A percentile compares a stretch with the other conserved stretches of the same genome.
Conservation (phyloP, 2,113 vertebrate genomes). For the Indicator maculatus region DNA sequence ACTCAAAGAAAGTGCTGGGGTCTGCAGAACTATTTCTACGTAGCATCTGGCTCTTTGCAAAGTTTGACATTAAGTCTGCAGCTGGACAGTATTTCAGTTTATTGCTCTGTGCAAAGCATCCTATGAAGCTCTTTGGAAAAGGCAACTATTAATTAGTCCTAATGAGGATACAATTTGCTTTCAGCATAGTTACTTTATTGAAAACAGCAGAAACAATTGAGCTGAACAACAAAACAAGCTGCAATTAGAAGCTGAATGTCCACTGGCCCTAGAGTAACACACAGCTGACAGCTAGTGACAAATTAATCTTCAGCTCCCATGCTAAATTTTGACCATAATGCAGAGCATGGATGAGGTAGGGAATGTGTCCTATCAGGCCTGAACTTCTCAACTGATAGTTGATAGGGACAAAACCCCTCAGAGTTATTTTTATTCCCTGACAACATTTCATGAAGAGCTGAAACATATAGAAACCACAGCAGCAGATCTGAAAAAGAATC, state of each 20-base stretch:
- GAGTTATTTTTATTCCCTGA: not conserved
- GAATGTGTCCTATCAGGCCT: not conserved
- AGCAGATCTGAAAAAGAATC: not conserved
- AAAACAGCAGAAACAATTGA: constrained; percentile 13
- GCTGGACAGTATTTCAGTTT: constrained; percentile 26
- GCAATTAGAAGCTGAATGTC: constrained; percentile 38
- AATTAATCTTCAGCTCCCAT: not conserved
- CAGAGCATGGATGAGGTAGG: not conserved
- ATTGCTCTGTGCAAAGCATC: not conserved
- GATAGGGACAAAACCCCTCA: not conserved
- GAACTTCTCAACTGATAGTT: not conserved
- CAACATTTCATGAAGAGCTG: not conserved
- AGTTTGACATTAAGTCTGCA: not conserved
- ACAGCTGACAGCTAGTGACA: not conserved
- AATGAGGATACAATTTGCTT: constrained; percentile 39
- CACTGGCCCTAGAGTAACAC: not conserved
- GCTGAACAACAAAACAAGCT: constrained; percentile 15
- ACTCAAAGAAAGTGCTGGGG: not conserved
- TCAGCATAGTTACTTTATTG: constrained; percentile 9
- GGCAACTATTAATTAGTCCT: constrained; percentile 40
- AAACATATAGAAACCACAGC: not conserved
- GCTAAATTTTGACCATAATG: not conserved
- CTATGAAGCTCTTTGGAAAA: constrained; percentile 21
- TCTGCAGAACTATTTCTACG: constrained; percentile 28
- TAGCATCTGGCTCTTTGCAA: not conserved